Percentiles rank a stretch among this genome's conserved stretches.
These are phyloP conservation scores for Hycleus cichorii DNA, from an alignment of 1,140 invertebrate genomes.

Conservation along the genomic window DNA sequence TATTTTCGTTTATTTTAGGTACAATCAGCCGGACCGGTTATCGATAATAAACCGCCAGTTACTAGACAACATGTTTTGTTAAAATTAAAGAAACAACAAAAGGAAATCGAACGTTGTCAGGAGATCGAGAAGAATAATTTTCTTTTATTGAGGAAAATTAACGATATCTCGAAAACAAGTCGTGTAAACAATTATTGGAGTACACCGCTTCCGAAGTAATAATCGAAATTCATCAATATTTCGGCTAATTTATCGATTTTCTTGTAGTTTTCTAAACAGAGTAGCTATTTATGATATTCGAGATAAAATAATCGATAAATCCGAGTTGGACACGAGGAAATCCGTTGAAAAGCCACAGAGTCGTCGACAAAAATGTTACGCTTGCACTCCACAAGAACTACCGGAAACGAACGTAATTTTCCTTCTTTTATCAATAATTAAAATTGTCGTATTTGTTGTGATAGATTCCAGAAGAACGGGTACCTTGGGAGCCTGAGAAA, in stretches of 20 bases:
- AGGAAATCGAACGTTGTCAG: conserved; percentile 46
- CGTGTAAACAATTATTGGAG: conserved; percentile 50
- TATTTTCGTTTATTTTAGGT: conserved; percentile 40
- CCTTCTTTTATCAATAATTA: too few relatives aligned
- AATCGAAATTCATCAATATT: conserved; percentile 1
- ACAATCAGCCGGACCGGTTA: conserved; percentile 46
- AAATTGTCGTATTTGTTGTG: background rate
- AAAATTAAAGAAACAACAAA: conserved; percentile 51
- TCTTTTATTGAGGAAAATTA: conserved; percentile 47
- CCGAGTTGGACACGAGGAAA: background rate
- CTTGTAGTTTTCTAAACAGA: conserved; percentile 40
- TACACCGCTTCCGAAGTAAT: conserved; percentile 47
- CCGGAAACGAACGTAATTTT: conserved; percentile 8
- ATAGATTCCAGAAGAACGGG: conserved; percentile 41
- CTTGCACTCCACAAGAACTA: conserved; percentile 31
- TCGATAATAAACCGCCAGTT: conserved; percentile 47
- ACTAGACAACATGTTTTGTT: conserved; percentile 45
- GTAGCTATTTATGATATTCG: conserved; percentile 35
- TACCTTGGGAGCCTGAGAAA: conserved; percentile 43
- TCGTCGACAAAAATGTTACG: conserved; percentile 35
- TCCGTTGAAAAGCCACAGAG: background rate
- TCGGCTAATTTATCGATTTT: background rate
- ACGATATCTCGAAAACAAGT: conserved; percentile 46
- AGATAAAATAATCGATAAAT: background rate
- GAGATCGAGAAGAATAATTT: conserved; percentile 51